Conservation (phyloP, 1,140 invertebrate genomes). For the Orchesella cincta region DNA sequence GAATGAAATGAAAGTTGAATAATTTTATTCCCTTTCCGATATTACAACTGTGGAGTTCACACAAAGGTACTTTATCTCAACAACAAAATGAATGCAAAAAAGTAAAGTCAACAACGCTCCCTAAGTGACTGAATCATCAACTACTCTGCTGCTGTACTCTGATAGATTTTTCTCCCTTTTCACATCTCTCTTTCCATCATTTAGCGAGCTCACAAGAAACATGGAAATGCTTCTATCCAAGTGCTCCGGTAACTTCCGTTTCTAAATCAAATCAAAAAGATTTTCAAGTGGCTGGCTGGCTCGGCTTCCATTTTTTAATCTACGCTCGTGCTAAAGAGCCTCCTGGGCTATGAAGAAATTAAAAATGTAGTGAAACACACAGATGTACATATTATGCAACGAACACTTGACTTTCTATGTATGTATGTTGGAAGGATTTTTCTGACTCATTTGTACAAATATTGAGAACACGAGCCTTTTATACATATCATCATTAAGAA, state of each 20-base stretch:
- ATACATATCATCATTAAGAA: conserved; percentile 12
- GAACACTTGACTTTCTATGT: background rate
- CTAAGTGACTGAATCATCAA: background rate
- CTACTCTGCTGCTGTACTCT: background rate
- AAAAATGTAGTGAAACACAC: too few relatives aligned
- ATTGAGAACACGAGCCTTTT: background rate
- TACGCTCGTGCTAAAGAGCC: too few relatives aligned
- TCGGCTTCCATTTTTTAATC: background rate
- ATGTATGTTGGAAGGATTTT: background rate
- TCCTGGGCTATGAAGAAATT: too few relatives aligned
- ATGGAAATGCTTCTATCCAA: conserved; percentile 7
- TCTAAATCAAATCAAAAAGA: conserved; percentile 15
- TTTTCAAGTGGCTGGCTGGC: background rate
- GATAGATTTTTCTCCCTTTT: background rate
- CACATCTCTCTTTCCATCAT: background rate
- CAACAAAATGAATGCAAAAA: too few relatives aligned
- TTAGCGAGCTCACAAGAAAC: background rate
- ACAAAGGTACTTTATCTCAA: too few relatives aligned
- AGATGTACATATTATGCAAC: too few relatives aligned
- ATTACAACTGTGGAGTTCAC: too few relatives aligned
- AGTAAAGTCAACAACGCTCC: too few relatives aligned
- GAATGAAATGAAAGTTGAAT: too few relatives aligned
- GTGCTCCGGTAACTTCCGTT: background rate
- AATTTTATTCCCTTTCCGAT: too few relatives aligned
- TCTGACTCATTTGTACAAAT: background rate